Evolutionary conservation across 2,888 invertebrate genomes (phyloP), one percentile per base, ranked within the genome.

Genomic region (Conchocele bisecta): DNA sequence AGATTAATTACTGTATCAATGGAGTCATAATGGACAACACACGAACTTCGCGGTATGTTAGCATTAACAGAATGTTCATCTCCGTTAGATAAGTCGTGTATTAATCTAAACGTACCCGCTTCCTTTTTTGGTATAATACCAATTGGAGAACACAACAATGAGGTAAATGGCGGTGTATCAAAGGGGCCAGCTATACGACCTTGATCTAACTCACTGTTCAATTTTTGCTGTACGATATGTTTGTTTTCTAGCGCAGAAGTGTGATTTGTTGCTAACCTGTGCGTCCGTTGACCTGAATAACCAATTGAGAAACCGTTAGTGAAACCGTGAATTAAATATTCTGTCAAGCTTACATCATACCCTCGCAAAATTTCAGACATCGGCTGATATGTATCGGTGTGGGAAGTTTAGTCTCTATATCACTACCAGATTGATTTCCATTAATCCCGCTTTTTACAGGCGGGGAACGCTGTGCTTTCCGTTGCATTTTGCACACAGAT

Each of bases 71-170:
- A 61, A 35, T 41, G 35, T 9, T 58, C 53, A 26, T 20, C 22
- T 3, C 63, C 63, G 28, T 42, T 54, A 15, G 74, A 74, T 3
- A 69, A 41, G 26, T 74, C 54, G n/a, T 60, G 56, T n/a, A 69
- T 69, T 4, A 74, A 15, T n/a, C 60, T 26, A 33, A 63, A 61
- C 20, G 57, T 63, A 3, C 63, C 53, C 2, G 53, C 28, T 7
- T 48, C 33, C 22, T 69, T 65, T 26, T 58, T 63, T 26, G 67
- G 50, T 1, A 74, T 13, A 0, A 60, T 68, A 13, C 66, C 15
- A 2, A 67, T 66, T 7, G 70, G 63, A 29, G 31, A 44, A 53
- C 44, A 11, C 13, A 66, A 57, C 17, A 61, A 35, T 17, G 33
- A 61, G n/a, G n/a, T n/a, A n/a, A n/a, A 37, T 31, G 69, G 69